Evolutionary conservation across 2,888 invertebrate genomes (phyloP).

Genomic region (Leptinotarsa peninsularis): DNA sequence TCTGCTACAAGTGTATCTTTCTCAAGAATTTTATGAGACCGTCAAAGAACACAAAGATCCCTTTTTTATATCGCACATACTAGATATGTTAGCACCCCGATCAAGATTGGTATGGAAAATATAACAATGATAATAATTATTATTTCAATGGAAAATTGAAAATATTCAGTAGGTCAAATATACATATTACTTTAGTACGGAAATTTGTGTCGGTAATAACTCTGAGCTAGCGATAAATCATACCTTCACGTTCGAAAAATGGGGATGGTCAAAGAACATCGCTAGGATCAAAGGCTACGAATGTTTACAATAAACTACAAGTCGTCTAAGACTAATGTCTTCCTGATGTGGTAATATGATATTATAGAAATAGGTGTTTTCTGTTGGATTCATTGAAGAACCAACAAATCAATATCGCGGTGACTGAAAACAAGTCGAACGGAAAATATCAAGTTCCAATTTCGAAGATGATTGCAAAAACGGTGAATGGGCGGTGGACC

Average conservation of each 20-base stretch:
- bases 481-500: slow-evolving; percentile 28
- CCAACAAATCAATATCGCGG: slow-evolving; percentile 35
- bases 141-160: no score
- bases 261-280: neutral
- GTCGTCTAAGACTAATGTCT: slow-evolving; percentile 33
- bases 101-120: no score
- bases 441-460: slow-evolving; percentile 40
- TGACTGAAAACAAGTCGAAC: slow-evolving; percentile 26
- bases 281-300: slow-evolving; percentile 30
- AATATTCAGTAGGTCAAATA: no score
- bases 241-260: neutral
- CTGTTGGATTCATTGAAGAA: slow-evolving; percentile 34
- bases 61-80: no score
- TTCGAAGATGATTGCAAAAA: slow-evolving; percentile 32
- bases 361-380: slow-evolving; percentile 25
- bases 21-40: no score
- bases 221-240: neutral
- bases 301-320: slow-evolving; percentile 45
- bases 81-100: no score
- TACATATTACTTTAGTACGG: no score
- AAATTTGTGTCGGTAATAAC: no score
- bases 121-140: no score
- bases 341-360: slow-evolving; percentile 18
- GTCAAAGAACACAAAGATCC: no score
- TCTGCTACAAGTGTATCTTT: no score